Evolutionary conservation across 2,113 vertebrate genomes (phyloP), one percentile per base, ranked within the genome.

Genomic region (Thunnus thynnus): DNA sequence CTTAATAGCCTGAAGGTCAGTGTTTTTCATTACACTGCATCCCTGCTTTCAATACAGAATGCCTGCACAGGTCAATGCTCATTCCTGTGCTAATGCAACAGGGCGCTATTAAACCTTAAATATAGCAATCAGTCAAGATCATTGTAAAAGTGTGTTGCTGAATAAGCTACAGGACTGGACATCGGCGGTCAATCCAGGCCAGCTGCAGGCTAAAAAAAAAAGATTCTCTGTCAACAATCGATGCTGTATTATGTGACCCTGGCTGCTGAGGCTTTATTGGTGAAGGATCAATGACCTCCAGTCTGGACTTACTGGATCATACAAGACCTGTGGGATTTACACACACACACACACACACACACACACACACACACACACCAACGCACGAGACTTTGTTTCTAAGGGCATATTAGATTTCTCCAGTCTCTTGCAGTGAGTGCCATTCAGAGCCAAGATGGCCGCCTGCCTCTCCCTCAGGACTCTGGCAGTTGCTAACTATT

Each of bases 221-320:
- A 58, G 61, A 78, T 76, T 54, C 36, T 86, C 61, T 62, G 57
- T 30, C 13, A 10, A 51, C 77, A 41, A 83, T 88, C 76, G 18
- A 90, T 88, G 69, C 0, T 2, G 25, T 69, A 61, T 89, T 69
- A 86, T 84, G 71, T 80, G 86, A 87, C 80, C 54, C 55, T 22
- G 64, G 64, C 72, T 70, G 77, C 85, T 61, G 68, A 70, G 81
- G 66, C 52, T 82, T 80, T 80, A 87, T 22, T 79, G 80, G 72
- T 68, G 54, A 50, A 54, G 58, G 84, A 90, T 93, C 92, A 74
- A 66, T 86, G 83, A 86, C 65, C 73, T 83, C 36, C 20, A 75
- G 86, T 80, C 84, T 78, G 89, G 71, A 82, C 52, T 84, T 81
- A 86, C 83, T 64, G 90, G 78, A 86, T 89, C 80, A 71, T 47